phyloP scores from a whole-genome alignment of 2,113 vertebrate species.

The Lepisosteus oculatus region DNA sequence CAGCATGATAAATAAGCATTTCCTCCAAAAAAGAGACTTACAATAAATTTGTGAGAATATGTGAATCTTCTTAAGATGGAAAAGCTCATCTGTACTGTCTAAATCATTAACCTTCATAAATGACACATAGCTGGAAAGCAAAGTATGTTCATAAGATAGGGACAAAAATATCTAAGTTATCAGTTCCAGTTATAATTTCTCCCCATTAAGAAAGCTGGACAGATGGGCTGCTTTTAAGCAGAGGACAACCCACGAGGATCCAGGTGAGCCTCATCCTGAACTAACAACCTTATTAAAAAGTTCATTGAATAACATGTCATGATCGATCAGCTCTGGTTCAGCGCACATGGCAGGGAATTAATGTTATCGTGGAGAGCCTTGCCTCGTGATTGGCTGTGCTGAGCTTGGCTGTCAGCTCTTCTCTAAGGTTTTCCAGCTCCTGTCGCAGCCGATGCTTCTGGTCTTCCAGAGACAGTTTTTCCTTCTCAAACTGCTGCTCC shows the following conservation, averaged over 20 bases:
- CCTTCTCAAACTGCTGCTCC: conserved; percentile 87
- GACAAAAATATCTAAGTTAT: no score
- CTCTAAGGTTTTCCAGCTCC: conserved; percentile 80
- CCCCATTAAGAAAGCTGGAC: no score
- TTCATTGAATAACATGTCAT: conserved; percentile 11
- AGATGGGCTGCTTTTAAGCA: not conserved
- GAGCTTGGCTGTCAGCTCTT: conserved; percentile 81
- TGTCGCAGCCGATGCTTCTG: conserved; percentile 81
- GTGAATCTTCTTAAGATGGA: no score
- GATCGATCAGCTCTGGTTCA: conserved; percentile 10
- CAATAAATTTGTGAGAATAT: no score
- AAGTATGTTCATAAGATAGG: no score
- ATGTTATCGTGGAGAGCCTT: conserved; percentile 31
- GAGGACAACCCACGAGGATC: not conserved
- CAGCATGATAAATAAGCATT: no score
- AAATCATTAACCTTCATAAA: no score
- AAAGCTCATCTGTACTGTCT: no score
- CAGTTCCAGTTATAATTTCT: no score
- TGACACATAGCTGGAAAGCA: no score
- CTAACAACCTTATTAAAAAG: conserved; percentile 3
- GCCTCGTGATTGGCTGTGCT: conserved; percentile 83
- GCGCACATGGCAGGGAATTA: not conserved
- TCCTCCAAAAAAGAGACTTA: no score
- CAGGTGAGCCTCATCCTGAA: not conserved
- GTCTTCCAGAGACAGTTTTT: conserved; percentile 82